Percentiles rank a stretch among this genome's conserved stretches.
Conservation (phyloP, 2,888 invertebrate species). For the Cerastis rubricosa region DNA sequence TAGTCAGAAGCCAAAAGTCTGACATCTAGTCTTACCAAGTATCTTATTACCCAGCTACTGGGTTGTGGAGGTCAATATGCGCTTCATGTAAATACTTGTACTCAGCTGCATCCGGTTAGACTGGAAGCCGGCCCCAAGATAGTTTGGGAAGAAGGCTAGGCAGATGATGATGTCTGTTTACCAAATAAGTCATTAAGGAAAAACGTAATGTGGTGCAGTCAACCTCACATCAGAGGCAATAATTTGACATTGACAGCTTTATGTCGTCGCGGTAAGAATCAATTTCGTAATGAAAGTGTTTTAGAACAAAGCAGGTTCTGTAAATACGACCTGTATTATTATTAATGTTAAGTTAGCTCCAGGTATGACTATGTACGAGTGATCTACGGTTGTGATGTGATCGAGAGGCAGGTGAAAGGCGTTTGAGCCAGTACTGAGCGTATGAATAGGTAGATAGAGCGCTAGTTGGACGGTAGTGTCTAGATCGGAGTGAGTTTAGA, state of each 20-base stretch:
- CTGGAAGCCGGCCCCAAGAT: too few relatives aligned
- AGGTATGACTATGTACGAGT: slow-evolving; percentile 64
- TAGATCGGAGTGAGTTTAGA: background rate
- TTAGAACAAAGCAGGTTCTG: slow-evolving; percentile 54
- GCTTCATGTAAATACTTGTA: too few relatives aligned
- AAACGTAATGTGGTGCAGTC: background rate
- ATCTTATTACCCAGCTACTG: too few relatives aligned
- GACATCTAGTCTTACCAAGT: too few relatives aligned
- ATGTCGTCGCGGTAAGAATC: background rate
- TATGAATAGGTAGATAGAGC: slow-evolving; percentile 39
- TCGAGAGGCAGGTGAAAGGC: slow-evolving; percentile 63
- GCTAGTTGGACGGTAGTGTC: background rate
- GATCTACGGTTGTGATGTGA: slow-evolving; percentile 67
- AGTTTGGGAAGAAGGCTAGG: too few relatives aligned
- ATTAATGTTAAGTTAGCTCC: slow-evolving; percentile 69
- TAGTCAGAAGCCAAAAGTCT: too few relatives aligned
- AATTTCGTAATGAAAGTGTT: slow-evolving; percentile 31
- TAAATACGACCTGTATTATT: slow-evolving; percentile 70
- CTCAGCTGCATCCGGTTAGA: too few relatives aligned
- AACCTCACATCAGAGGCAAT: background rate
- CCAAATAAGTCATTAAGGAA: background rate
- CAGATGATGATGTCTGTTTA: background rate
- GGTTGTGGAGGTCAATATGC: too few relatives aligned
- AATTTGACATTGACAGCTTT: background rate
- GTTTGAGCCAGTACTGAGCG: slow-evolving; percentile 4